phyloP scores from a whole-genome alignment of 2,888 invertebrate genomes.

The Dorcus hopei region DNA sequence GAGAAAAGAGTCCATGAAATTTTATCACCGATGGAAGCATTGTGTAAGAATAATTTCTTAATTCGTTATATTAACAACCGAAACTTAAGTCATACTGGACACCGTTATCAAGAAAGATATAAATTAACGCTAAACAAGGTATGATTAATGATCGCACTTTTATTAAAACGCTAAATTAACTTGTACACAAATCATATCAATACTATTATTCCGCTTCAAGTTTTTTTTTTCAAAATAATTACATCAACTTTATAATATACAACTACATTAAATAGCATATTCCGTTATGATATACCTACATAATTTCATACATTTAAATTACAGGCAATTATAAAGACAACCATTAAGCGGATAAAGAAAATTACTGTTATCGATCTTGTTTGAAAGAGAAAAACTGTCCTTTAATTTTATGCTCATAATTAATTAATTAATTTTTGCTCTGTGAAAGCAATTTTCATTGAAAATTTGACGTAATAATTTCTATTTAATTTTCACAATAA shows the following conservation, averaged over 20 bases:
- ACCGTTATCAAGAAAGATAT: constrained; percentile 33
- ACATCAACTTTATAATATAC: neutral
- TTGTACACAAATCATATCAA: constrained; percentile 5
- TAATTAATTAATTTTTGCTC: too few species aligned
- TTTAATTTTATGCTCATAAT: too few species aligned
- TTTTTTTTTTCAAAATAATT: neutral
- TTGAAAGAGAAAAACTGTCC: too few species aligned
- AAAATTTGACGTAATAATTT: too few species aligned
- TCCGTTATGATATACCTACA: too few species aligned
- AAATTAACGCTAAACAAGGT: constrained; percentile 39
- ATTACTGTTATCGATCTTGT: too few species aligned
- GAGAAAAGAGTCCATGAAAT: constrained; percentile 4
- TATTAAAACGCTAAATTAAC: constrained; percentile 31
- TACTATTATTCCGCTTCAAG: neutral
- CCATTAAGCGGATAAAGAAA: too few species aligned
- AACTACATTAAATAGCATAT: too few species aligned
- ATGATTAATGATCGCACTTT: constrained; percentile 40
- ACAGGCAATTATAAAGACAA: too few species aligned
- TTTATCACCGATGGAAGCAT: constrained; percentile 3
- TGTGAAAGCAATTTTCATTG: too few species aligned
- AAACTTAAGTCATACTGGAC: constrained; percentile 13
- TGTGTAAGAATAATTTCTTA: constrained; percentile 11
- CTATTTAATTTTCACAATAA: too few species aligned
- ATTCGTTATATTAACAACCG: constrained; percentile 10
- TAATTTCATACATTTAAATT: too few species aligned